These are phyloP conservation scores for Caligus rogercresseyi DNA, from an alignment of 1,140 invertebrate genomes.

Conservation along the genomic window DNA sequence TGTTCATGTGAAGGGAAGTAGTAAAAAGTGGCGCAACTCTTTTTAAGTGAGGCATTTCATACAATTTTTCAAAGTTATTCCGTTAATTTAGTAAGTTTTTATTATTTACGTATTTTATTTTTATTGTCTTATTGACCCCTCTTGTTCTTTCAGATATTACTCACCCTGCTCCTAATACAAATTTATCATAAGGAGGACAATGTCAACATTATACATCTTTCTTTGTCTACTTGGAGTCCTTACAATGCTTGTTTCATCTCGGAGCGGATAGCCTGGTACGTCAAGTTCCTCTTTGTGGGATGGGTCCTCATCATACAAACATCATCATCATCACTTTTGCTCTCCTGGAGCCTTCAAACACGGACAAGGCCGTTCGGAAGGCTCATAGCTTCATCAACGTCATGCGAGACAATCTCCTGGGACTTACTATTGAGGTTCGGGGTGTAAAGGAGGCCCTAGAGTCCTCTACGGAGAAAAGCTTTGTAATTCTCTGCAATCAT, in stretches of 20 bases:
- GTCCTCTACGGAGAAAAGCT: not conserved
- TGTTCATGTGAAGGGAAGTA: too few species aligned
- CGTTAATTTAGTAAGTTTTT: too few species aligned
- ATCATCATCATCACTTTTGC: not conserved
- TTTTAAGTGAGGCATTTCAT: too few species aligned
- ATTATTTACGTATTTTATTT: too few species aligned
- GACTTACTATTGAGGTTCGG: not conserved
- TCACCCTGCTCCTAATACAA: too few species aligned
- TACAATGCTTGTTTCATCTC: not conserved
- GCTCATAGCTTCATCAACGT: not conserved
- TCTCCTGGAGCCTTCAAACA: not conserved
- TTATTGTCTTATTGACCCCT: too few species aligned
- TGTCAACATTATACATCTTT: too few species aligned
- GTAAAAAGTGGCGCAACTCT: too few species aligned
- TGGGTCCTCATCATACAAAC: not conserved
- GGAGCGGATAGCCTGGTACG: not conserved
- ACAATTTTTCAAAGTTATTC: too few species aligned
- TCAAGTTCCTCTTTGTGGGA: not conserved
- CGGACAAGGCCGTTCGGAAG: not conserved
- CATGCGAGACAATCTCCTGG: not conserved
- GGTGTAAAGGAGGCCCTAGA: not conserved
- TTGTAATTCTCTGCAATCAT: not conserved
- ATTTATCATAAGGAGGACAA: too few species aligned
- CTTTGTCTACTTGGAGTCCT: not conserved
- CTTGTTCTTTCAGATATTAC: too few species aligned